Evolutionary conservation across 2,797 vertebrate species (phyloP).

Genomic region (Helarctos malayanus): DNA sequence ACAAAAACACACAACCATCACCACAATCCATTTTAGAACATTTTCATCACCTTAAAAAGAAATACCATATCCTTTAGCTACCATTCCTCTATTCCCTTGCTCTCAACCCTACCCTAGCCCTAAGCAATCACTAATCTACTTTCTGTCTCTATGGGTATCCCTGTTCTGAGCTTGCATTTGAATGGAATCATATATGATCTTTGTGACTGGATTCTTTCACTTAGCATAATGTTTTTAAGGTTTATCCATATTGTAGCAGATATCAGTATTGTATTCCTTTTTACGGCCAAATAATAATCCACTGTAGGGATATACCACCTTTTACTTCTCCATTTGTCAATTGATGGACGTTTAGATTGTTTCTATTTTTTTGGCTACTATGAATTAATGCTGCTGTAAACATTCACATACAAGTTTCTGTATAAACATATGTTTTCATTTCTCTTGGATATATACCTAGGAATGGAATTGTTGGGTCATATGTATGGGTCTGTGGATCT

Average conservation of each 20-base stretch:
- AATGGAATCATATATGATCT: background rate
- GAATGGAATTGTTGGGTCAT: background rate
- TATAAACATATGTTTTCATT: background rate
- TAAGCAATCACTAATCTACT: background rate
- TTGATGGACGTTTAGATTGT: background rate
- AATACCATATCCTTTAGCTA: background rate
- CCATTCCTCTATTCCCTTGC: background rate
- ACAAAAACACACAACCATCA: background rate
- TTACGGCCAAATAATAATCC: background rate
- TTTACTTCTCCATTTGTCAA: background rate
- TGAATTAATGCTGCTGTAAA: slow-evolving; percentile 23
- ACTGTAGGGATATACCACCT: background rate
- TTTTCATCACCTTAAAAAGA: background rate
- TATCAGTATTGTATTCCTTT: background rate
- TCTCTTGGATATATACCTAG: background rate
- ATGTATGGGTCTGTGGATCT: background rate
- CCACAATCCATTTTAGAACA: background rate
- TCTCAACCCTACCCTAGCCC: background rate
- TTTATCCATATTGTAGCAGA: background rate
- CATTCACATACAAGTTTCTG: background rate
- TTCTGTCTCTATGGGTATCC: background rate
- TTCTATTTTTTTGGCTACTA: background rate
- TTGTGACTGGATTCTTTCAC: background rate
- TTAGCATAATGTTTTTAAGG: background rate
- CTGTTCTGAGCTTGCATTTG: background rate